Evolutionary conservation across 2,888 invertebrate species (phyloP), one percentile per base, ranked within the genome.

Genomic region (Epistrophe grossulariae): DNA sequence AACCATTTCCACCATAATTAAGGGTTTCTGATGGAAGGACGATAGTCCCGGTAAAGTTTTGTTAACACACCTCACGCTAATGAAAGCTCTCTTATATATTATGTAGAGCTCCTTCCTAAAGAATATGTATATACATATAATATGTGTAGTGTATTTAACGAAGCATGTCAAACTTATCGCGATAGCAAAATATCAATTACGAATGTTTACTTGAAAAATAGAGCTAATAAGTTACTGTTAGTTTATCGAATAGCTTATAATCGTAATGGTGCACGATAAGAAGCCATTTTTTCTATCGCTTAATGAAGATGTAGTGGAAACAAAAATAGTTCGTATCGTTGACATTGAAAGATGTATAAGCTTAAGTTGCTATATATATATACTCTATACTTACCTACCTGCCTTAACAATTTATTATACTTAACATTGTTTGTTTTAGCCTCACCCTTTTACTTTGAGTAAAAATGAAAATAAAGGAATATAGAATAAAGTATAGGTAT

Each of bases 121-220:
- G n/a, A 28, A 8, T 28, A n/a, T n/a, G n/a, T n/a, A n/a, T n/a
- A n/a, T n/a, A n/a, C n/a, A n/a, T n/a, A 28, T 13, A 35, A 9
- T 31, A 31, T 31, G 0, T 31, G 35, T 35, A 8, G 4, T 0
- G 64, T 28, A n/a, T 28, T 28, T 19, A 13, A 28, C 8, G 35
- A 31, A 35, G 40, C 78, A 73, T 78, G 52, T 70, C 31, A 38
- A 6, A 48, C 43, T 80, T 80, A 76, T 64, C 84, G 59, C 76
- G 66, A 68, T 28, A 62, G 76, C 66, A 72, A 79, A 72, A 84
- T 79, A 80, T 84, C 80, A 84, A 84, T 84, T 84, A 84, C 71
- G 68, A 84, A 71, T 66, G 71, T 68, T 66, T 72, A 55, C 50
- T 64, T 74, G 70, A 64, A 71, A 84, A 80, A 52, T 55, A 17